phyloP scores from a whole-genome alignment of 2,797 vertebrate species.

The Cyprinella venusta region DNA sequence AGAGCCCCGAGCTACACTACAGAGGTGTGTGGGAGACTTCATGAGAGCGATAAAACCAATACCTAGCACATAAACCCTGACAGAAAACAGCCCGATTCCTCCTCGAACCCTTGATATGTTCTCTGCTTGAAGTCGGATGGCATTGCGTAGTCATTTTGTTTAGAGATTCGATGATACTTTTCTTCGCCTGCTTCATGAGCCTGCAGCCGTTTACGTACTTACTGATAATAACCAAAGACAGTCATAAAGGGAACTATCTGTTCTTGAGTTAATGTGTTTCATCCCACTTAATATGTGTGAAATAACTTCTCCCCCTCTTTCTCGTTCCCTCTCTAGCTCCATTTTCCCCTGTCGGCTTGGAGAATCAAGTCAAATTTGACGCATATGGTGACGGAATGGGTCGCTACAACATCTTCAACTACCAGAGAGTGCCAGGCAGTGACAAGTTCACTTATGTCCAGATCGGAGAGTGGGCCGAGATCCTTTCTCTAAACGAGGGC shows the following conservation, averaged over 20 bases:
- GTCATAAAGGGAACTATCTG: constrained; percentile 35
- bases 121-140: background rate
- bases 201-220: constrained; percentile 47
- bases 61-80: constrained; percentile 37
- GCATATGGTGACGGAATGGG: constrained; percentile 93
- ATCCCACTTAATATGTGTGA: constrained; percentile 13
- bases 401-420: constrained; percentile 98
- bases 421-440: constrained; percentile 77
- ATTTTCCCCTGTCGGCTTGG: constrained; percentile 85
- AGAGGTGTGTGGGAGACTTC: constrained; percentile 46
- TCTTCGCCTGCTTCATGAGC: constrained; percentile 44
- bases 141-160: constrained; percentile 9
- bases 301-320: constrained; percentile 31
- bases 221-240: constrained; percentile 43
- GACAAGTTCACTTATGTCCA: constrained; percentile 89
- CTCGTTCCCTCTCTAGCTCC: constrained; percentile 80
- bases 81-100: constrained; percentile 18
- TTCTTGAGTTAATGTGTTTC: constrained; percentile 35
- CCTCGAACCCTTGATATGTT: background rate
- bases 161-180: constrained; percentile 20
- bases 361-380: constrained; percentile 94
- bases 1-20: constrained; percentile 37
- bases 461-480: constrained; percentile 96
- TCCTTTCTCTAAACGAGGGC: constrained; percentile 84
- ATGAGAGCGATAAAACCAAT: constrained; percentile 39